A percentile compares a stretch with the other conserved stretches of the same genome.
These are phyloP conservation scores for Urechis unicinctus DNA, from an alignment of 2,888 invertebrate species.

Conservation along the genomic window DNA sequence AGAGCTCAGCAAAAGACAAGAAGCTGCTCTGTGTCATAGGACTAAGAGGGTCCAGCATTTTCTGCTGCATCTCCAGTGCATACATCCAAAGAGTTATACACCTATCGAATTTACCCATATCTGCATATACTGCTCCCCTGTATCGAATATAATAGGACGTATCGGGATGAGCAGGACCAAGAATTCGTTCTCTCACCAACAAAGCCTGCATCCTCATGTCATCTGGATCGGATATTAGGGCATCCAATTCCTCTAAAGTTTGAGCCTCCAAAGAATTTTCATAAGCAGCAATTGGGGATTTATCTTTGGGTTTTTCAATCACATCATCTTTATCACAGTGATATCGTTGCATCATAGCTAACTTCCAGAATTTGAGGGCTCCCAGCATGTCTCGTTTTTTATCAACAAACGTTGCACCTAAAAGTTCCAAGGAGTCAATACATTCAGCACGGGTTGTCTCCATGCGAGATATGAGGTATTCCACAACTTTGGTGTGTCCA, in stretches of 20 bases:
- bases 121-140: conserved; percentile 88
- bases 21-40: conserved; percentile 92
- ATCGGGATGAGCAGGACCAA: conserved; percentile 88
- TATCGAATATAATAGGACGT: conserved; percentile 94
- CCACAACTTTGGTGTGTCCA: conserved; percentile 87
- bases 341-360: conserved; percentile 69
- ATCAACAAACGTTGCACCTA: conserved; percentile 95
- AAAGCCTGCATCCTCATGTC: conserved; percentile 87
- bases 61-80: conserved; percentile 91
- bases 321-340: conserved; percentile 13
- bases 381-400: conserved; percentile 85
- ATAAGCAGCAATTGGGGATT: conserved; percentile 75
- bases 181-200: conserved; percentile 82
- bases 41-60: conserved; percentile 83
- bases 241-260: conserved; percentile 72
- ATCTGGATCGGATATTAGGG: conserved; percentile 85
- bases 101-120: conserved; percentile 74
- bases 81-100: conserved; percentile 95
- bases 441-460: conserved; percentile 62
- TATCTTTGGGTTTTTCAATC: conserved; percentile 68
- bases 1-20: conserved; percentile 86
- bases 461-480: conserved; percentile 66
- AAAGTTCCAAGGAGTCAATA: conserved; percentile 82
- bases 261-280: conserved; percentile 79
- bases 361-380: conserved; percentile 81